Percentiles rank a stretch among this genome's conserved stretches.
phyloP scores from a whole-genome alignment of 1,140 invertebrate species.

The Argopecten irradians region DNA sequence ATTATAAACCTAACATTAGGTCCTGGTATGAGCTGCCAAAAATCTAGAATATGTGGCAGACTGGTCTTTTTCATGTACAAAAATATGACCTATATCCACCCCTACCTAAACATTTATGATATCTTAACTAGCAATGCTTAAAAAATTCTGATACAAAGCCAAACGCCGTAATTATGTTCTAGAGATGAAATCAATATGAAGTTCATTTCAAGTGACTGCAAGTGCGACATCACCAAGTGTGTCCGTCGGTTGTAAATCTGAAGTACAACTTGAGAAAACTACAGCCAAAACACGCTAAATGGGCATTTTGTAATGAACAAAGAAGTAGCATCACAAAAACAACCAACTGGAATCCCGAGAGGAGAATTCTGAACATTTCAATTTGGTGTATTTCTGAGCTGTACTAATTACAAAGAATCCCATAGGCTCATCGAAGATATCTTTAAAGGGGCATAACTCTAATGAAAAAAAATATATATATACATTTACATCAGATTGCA shows the following conservation, averaged over 20 bases:
- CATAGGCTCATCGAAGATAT: too few relatives aligned
- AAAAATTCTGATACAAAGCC: background rate
- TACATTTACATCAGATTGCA: too few relatives aligned
- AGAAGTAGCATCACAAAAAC: too few relatives aligned
- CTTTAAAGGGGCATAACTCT: too few relatives aligned
- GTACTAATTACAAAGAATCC: too few relatives aligned
- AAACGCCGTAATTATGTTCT: background rate
- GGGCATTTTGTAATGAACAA: background rate
- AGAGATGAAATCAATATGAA: slow-evolving; percentile 1
- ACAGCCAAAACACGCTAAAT: background rate
- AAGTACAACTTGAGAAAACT: background rate
- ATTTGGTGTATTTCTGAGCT: too few relatives aligned
- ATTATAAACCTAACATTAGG: background rate
- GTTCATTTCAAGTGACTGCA: background rate
- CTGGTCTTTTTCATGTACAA: slow-evolving; percentile 4
- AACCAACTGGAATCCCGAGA: too few relatives aligned
- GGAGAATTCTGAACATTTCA: too few relatives aligned
- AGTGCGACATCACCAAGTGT: background rate
- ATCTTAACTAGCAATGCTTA: background rate
- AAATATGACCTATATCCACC: background rate
- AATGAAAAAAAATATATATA: too few relatives aligned
- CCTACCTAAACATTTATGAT: background rate
- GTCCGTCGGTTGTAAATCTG: background rate
- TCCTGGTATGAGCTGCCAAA: background rate
- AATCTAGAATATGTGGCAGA: slow-evolving; percentile 22